Evolutionary conservation across 2,888 invertebrate species (phyloP), one percentile per base, ranked within the genome.

Genomic region (Melieria crassipennis): DNA sequence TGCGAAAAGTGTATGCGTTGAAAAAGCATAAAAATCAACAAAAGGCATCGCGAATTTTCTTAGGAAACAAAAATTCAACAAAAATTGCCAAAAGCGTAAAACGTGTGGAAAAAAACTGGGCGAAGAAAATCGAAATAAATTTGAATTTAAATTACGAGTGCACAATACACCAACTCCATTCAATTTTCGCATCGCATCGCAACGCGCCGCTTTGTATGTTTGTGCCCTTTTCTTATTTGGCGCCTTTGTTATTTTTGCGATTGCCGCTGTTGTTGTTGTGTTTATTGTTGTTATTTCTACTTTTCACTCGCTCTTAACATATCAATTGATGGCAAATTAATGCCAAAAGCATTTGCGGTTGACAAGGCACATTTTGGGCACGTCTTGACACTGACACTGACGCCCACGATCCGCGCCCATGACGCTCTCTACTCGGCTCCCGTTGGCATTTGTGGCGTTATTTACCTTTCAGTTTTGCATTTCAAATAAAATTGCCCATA

Each of bases 91-190:
- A 42, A 69, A 64, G 13, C 30, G 2, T 30, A 30, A 30, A 30
- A 30, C 30, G 3, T 30, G 30, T 30, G 30, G 30, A 30, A 30
- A 30, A 30, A 3, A 30, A 30, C 30, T 30, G 16, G 16, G 30
- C 30, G 30, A 65, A 47, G 42, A 52, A 65, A 47, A 57, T 47
- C 52, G 16, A 45, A 30, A 43, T 73, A 77, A 78, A 81, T 81
- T 81, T 81, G 81, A 81, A 82, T 81, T 81, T 81, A 82, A 80
- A 82, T 81, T 78, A 79, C 76, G 30, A 69, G 75, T 16, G 30
- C 11, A 16, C 11, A n/a, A 43, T 30, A 30, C 42, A 42, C n/a
- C 43, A n/a, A n/a, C 30, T 42, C 43, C 42, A 42, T 30, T 30
- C 30, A 2, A 30, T 30, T 48, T 46, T 66, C 58, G 7, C 13